phyloP scores from a whole-genome alignment of 2,888 invertebrate species.

The Hedychridium roseum region DNA sequence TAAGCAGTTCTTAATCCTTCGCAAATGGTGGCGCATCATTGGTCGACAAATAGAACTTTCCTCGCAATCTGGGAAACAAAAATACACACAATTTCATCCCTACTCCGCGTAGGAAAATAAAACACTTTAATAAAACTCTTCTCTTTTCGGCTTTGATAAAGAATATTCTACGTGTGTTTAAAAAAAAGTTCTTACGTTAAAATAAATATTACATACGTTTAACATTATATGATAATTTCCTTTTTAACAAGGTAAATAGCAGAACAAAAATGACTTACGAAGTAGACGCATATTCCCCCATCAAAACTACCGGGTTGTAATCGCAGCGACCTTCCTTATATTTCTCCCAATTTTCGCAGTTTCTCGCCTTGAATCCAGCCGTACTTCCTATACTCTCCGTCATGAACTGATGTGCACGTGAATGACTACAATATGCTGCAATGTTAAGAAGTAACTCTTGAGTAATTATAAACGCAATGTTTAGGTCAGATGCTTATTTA shows the following conservation, averaged over 20 bases:
- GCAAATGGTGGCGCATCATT: constrained; percentile 53
- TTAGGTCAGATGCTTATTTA: background rate
- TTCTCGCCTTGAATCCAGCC: constrained; percentile 44
- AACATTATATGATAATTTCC: no score
- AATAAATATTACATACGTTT: no score
- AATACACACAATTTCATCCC: constrained; percentile 2
- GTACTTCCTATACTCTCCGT: constrained; percentile 50
- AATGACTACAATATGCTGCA: constrained; percentile 50
- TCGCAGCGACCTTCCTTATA: constrained; percentile 45
- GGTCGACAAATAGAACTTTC: constrained; percentile 50
- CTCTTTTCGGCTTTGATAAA: no score
- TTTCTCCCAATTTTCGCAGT: constrained; percentile 47
- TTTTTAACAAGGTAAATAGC: no score
- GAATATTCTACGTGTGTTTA: no score
- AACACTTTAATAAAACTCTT: no score
- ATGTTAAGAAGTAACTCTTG: background rate
- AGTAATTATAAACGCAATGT: background rate
- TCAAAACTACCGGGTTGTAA: constrained; percentile 45
- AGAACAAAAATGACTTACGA: constrained; percentile 42
- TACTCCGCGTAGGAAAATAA: no score
- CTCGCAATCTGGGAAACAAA: constrained; percentile 42
- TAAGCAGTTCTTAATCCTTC: constrained; percentile 28
- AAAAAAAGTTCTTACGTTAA: no score
- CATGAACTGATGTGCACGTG: constrained; percentile 50
- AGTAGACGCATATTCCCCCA: constrained; percentile 52